Conservation (phyloP, 2,888 invertebrate species). For the Phragmatobia fuliginosa region DNA sequence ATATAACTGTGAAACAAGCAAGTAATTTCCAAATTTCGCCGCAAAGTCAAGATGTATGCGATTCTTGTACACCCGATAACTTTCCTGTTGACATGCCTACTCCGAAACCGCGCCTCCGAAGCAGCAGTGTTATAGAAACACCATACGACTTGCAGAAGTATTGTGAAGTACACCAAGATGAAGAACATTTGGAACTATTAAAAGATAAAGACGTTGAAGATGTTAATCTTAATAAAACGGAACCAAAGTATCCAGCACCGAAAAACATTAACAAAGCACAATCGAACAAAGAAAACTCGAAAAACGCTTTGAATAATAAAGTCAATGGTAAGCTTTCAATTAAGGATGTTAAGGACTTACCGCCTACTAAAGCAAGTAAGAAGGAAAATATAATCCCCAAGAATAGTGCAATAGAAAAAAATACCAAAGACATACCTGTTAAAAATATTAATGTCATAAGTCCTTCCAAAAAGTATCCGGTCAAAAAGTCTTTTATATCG, state of each 20-base stretch:
- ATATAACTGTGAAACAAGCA: constrained; percentile 79
- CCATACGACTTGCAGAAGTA: constrained; percentile 84
- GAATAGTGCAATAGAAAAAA: constrained; percentile 79
- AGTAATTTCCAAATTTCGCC: constrained; percentile 76
- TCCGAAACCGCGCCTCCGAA: constrained; percentile 78
- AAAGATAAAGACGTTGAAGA: constrained; percentile 72
- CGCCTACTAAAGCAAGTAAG: constrained; percentile 64
- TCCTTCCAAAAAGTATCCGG: constrained; percentile 82
- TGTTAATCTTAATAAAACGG: constrained; percentile 55
- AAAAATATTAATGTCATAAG: constrained; percentile 80
- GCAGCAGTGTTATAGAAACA: constrained; percentile 83
- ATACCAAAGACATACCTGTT: constrained; percentile 80
- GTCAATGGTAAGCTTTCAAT: constrained; percentile 45
- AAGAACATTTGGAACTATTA: constrained; percentile 77
- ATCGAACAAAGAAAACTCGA: constrained; percentile 62
- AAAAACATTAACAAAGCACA: constrained; percentile 70
- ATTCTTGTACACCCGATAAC: constrained; percentile 57
- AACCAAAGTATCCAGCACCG: constrained; percentile 68
- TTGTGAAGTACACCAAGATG: constrained; percentile 81
- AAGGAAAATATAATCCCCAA: constrained; percentile 69
- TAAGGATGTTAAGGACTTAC: constrained; percentile 61
- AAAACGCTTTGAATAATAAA: constrained; percentile 58
- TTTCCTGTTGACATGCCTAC: constrained; percentile 62
- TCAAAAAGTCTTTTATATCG: constrained; percentile 77
- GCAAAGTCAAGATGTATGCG: constrained; percentile 69